Base-by-base conservation (phyloP, 2,888 invertebrate species). In the Philaethria dido region DNA sequence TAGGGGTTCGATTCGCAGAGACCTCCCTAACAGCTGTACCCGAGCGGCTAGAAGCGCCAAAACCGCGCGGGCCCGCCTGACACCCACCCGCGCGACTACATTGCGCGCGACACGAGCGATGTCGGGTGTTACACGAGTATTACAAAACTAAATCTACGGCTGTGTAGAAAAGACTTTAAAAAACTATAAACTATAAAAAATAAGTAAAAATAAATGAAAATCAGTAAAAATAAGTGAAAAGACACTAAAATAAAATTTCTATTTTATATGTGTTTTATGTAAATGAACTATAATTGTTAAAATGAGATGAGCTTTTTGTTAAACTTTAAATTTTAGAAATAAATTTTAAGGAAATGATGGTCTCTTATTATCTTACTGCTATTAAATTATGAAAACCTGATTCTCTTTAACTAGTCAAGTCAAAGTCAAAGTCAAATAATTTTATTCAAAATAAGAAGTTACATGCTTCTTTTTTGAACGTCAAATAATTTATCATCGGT, bases 1-100 rank as follows among this genome's bases (percentile, higher is more conserved):
- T 84, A 0, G 87, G 87, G 0, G 91, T 91, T 0, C 79, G 91
- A 1, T 90, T 91, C 75, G 89, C 89, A 0, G 91, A 91, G 74
- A 89, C 89, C 0, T 86, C 89, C 0, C 77, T 88, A 22, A 80
- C 86, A 0, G 81, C 80, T 0, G 71, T 79, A 9, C 66, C 69
- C 0, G 83, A 84, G 22, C 78, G 80, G 0, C 69, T 75, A 20
- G 82, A 81, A 52, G 64, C 71, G 11, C 75, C 80, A 0, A 73
- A 76, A 16, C 70, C 74, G n/a, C 83, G 89, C 36, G 82, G 81
- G 39, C 84, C 83, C 36, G 87, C 90, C 80, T 90, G 91, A 90
- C 91, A 78, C 6, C 91, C 91, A 39, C 86, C 90, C 11, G 80
- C 88, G 45, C 83, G 90, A 52, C 85, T 91, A 18, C 71, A 81